These are phyloP conservation scores for Colletes latitarsis DNA, from an alignment of 1,140 invertebrate species.

Conservation along the genomic window DNA sequence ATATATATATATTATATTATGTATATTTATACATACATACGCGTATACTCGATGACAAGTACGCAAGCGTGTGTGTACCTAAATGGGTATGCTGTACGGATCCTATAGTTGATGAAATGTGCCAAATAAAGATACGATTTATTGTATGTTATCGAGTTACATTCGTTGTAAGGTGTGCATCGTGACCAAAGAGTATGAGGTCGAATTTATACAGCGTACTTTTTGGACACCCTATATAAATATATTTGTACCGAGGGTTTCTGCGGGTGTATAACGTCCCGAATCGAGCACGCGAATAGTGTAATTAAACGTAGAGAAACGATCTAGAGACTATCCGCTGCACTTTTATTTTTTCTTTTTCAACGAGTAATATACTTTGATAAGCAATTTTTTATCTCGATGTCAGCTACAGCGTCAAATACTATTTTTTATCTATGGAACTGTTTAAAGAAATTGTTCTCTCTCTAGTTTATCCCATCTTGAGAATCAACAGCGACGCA, in stretches of 20 bases:
- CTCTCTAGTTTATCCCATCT: too few relatives aligned
- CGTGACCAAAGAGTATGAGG: neutral
- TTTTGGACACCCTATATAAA: constrained; percentile 33
- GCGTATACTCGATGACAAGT: constrained; percentile 25
- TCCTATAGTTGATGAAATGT: constrained; percentile 67
- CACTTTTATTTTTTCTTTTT: too few relatives aligned
- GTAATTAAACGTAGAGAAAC: neutral
- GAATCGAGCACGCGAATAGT: neutral
- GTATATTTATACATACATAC: constrained; percentile 34
- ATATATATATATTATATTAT: constrained; percentile 23
- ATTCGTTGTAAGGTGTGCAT: constrained; percentile 57
- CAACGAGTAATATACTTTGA: too few relatives aligned
- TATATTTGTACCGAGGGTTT: constrained; percentile 32
- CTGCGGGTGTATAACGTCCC: neutral
- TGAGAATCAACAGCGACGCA: too few relatives aligned
- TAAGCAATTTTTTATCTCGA: too few relatives aligned
- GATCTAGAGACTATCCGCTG: neutral
- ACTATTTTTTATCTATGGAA: too few relatives aligned
- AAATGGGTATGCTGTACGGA: constrained; percentile 47
- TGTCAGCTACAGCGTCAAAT: too few relatives aligned
- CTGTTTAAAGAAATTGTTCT: too few relatives aligned
- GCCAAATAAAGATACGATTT: constrained; percentile 73
- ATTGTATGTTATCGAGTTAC: constrained; percentile 67
- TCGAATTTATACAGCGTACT: neutral
- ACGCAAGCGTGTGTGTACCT: constrained; percentile 47